Base-by-base conservation (phyloP, 2,797 vertebrate species). In the Protosalanx chinensis region DNA sequence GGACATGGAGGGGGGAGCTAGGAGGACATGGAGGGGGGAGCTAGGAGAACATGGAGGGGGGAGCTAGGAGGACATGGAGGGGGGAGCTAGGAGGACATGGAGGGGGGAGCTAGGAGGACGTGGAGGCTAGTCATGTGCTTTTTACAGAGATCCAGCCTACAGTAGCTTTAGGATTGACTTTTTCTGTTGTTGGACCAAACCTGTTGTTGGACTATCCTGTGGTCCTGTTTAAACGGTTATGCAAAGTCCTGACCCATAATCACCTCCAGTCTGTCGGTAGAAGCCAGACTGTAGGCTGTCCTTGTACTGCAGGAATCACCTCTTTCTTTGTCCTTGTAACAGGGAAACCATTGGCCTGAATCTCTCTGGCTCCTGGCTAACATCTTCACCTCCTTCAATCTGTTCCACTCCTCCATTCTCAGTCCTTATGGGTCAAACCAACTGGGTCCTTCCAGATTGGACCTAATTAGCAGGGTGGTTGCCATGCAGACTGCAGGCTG, bases 381-480 rank as follows among this genome's bases (percentile, higher is more conserved):
- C 69, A 75, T 68, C 63, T 63, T 71, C 68, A 70, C 73, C 68
- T 79, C 70, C 70, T 66, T 72, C 84, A 86, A 77, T 87, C 82
- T 88, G 81, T 73, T 82, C 79, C 51, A 75, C 79, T 71, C 77
- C 63, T 61, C 60, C 74, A 53, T 72, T 76, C 81, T 71, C 74
- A 64, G 64, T 66, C 78, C 79, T 76, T 73, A 62, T 69, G 68
- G 72, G 85, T 87, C 87, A 85, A 90, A 88, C 80, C 73, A 84
- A 85, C 83, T 86, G 82, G 88, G 82, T 85, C 82, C 89, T 90
- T 88, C 18, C 37, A 86, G 79, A 85, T 87, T 89, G 89, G 88
- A 91, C 87, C 90, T 91, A 88, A 92, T 91, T 91, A 89, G 81
- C 81, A 77, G 79, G 85, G 77, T 84, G 80, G 84, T 68, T 18